Percentiles rank a stretch among this genome's conserved stretches.
These are phyloP conservation scores for Capreolus pygargus DNA, from an alignment of 2,113 vertebrate species.

Conservation along the genomic window DNA sequence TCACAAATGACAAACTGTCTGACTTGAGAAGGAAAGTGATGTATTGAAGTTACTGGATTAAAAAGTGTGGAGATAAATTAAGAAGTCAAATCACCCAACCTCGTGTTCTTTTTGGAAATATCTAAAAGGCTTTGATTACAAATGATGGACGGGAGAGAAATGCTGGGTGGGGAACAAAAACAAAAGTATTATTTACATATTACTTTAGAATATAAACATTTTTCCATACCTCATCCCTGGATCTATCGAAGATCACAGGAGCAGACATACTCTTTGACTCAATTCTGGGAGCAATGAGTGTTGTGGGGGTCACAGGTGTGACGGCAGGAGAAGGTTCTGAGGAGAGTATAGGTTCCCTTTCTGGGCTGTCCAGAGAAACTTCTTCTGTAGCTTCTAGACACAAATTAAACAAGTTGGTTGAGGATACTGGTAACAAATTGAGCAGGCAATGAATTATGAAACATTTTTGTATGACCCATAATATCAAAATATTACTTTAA, in stretches of 20 bases:
- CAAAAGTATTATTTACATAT: background rate
- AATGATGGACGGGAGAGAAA: background rate
- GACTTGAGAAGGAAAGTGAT: background rate
- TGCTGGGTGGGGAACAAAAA: background rate
- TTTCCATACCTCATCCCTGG: constrained; percentile 90
- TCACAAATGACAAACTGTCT: background rate
- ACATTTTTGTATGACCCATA: background rate
- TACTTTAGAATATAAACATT: constrained; percentile 31
- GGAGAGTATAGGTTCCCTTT: constrained; percentile 92
- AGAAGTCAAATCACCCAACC: background rate
- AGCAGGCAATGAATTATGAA: constrained; percentile 4
- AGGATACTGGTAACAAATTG: background rate
- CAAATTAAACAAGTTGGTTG: constrained; percentile 63
- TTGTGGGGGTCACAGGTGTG: constrained; percentile 92
- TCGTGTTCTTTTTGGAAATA: background rate
- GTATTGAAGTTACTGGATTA: background rate
- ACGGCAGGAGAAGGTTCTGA: constrained; percentile 93
- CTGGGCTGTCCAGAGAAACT: constrained; percentile 96
- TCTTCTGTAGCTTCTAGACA: constrained; percentile 96
- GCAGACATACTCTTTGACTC: constrained; percentile 81
- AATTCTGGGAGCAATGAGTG: constrained; percentile 88
- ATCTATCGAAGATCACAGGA: constrained; percentile 91
- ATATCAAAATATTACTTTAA: constrained; percentile 25
- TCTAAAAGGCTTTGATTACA: constrained; percentile 14
- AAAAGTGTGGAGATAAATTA: background rate